Base-by-base conservation (phyloP, 2,113 vertebrate species). In the Cynopterus brachyotis region DNA sequence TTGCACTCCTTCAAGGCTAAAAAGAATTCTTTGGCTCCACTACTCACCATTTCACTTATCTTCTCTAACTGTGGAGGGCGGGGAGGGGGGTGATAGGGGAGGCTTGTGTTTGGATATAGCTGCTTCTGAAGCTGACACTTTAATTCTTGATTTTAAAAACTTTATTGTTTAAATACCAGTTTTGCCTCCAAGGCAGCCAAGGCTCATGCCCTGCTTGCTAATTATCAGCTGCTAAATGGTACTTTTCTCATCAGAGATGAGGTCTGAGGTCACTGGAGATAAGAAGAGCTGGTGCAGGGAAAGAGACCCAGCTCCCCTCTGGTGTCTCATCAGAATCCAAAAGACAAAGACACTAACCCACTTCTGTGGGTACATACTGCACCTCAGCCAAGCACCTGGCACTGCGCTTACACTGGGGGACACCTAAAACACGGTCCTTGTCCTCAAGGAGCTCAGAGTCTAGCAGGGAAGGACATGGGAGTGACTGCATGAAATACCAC, bases 151-250 rank as follows among this genome's bases (percentile, higher is more conserved):
- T 67, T 86, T 95, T 69, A 84, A 78, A 84, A 81, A 79, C 42
- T 83, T 85, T 75, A 96, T 94, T 97, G 73, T 94, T 97, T 98
- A 97, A 97, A 96, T 80, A 95, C 62, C 82, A 72, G 85, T 96
- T 90, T 82, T 94, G 90, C 85, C 84, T 96, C 72, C 62, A 7
- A 96, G 35, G 84, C 94, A 94, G 80, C 72, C 76, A 92, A 85
- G 92, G 55, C 76, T 76, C 22, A 8, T 0, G 5, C 40, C 30
- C 88, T 32, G 57, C 79, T 40, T 76, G 69, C 57, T 97, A 86
- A 96, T 93, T 92, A 97, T 81, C 96, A 96, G 75, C 92, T 81
- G 64, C 82, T 73, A 80, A 70, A 62, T 3, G 73, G 67, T 13
- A 73, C 67, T 84, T 88, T 96, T 78, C 91, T 92, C 66, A 67